Conservation (phyloP, 1,140 invertebrate genomes). For the Zaprionus inermis region DNA sequence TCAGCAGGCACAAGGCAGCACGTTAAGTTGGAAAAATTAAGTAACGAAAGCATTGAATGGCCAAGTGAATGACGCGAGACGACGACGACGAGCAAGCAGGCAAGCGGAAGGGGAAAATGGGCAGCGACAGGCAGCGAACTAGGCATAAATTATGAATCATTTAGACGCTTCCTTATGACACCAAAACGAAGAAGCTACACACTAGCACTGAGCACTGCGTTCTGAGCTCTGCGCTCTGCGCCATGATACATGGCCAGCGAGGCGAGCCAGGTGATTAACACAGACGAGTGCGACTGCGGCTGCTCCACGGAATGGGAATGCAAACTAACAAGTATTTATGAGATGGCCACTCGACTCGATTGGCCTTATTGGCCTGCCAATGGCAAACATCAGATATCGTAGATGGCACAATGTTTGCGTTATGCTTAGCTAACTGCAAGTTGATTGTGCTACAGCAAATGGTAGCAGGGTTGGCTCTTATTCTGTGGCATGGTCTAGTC, state of each 20-base stretch:
- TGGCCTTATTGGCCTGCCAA: slow-evolving; percentile 54
- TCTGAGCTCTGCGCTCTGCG: no score
- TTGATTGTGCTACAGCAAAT: slow-evolving; percentile 21
- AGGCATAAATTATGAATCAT: slow-evolving; percentile 83
- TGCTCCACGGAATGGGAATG: slow-evolving; percentile 16
- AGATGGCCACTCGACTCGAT: slow-evolving; percentile 51
- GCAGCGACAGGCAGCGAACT: slow-evolving; percentile 46
- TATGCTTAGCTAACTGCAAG: slow-evolving; percentile 61
- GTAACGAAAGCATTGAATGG: slow-evolving; percentile 77
- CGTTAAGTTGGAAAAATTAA: slow-evolving; percentile 74
- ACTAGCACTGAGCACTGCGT: slow-evolving; percentile 11
- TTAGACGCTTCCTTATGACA: slow-evolving; percentile 83
- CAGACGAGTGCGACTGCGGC: slow-evolving; percentile 10
- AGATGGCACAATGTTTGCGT: slow-evolving; percentile 46
- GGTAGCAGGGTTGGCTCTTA: background rate
- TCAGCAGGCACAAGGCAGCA: slow-evolving; percentile 58
- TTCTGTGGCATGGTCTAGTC: background rate
- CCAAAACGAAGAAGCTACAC: slow-evolving; percentile 58
- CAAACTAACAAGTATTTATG: slow-evolving; percentile 75
- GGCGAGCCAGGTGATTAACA: slow-evolving; percentile 36
- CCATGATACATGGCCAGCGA: slow-evolving; percentile 41
- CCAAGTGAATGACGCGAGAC: slow-evolving; percentile 57
- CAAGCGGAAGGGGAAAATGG: slow-evolving; percentile 36
- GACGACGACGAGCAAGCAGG: background rate
- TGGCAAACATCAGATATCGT: slow-evolving; percentile 40